Conservation (phyloP, 2,888 invertebrate genomes). For the Ochropacha duplaris region DNA sequence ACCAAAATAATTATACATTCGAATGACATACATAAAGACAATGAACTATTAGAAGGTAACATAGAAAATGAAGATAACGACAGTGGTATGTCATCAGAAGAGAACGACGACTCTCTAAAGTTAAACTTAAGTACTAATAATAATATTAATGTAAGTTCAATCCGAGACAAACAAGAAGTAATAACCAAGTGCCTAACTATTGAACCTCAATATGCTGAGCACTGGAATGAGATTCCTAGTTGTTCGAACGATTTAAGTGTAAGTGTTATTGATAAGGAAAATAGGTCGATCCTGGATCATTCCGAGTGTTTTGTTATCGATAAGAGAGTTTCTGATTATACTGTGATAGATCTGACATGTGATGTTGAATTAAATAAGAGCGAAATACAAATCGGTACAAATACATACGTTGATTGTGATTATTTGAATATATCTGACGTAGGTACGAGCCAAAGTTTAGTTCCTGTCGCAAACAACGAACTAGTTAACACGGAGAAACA, state of each 20-base stretch:
- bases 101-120: constrained; percentile 69
- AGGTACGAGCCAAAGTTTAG: constrained; percentile 65
- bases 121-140: constrained; percentile 40
- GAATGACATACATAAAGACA: constrained; percentile 17
- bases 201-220: constrained; percentile 60
- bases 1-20: constrained; percentile 41
- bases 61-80: constrained; percentile 45
- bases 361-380: constrained; percentile 53
- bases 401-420: constrained; percentile 60
- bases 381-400: constrained; percentile 51
- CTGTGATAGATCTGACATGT: constrained; percentile 76
- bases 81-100: constrained; percentile 78
- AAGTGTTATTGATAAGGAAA: constrained; percentile 51
- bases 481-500: constrained; percentile 69
- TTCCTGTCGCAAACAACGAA: constrained; percentile 74
- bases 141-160: constrained; percentile 41
- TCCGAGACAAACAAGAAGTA: constrained; percentile 47
- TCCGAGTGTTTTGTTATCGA: constrained; percentile 34
- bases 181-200: constrained; percentile 76
- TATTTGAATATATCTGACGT: constrained; percentile 60
- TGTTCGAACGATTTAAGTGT: constrained; percentile 68
- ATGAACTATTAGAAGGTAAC: constrained; percentile 13
- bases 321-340: constrained; percentile 55
- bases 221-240: constrained; percentile 77
- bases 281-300: constrained; percentile 33